Evolutionary conservation across 2,888 invertebrate genomes (phyloP).

Genomic region (Diadegma fenestrale): DNA sequence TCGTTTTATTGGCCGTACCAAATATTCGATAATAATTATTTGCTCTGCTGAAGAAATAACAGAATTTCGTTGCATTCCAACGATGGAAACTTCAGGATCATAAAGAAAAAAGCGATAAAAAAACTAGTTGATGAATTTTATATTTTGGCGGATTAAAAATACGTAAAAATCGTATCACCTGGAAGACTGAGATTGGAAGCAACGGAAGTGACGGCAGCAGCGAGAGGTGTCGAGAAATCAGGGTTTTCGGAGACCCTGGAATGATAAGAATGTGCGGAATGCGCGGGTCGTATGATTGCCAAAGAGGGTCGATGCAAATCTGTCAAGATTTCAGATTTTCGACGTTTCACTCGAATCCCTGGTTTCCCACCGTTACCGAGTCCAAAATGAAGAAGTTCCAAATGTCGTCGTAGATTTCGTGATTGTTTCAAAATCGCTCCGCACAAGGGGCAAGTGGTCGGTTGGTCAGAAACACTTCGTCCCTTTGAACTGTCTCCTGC

Average conservation of each 20-base stretch:
- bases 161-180: conserved; percentile 71
- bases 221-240: conserved; percentile 75
- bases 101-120: background rate
- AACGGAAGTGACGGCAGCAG: conserved; percentile 73
- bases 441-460: conserved; percentile 87
- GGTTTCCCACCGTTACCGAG: conserved; percentile 76
- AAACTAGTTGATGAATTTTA: background rate
- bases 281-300: conserved; percentile 71
- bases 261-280: conserved; percentile 67
- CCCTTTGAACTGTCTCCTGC: conserved; percentile 84
- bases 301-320: conserved; percentile 73
- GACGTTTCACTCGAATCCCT: conserved; percentile 71
- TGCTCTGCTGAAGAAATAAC: too few relatives aligned
- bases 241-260: conserved; percentile 73
- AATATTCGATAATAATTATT: too few relatives aligned
- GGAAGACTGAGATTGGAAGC: conserved; percentile 76
- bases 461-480: conserved; percentile 87
- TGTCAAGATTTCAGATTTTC: conserved; percentile 70
- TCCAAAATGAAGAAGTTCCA: conserved; percentile 83
- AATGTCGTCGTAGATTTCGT: conserved; percentile 87
- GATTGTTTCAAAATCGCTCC: conserved; percentile 87
- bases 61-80: too few relatives aligned
- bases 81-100: too few relatives aligned
- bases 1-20: too few relatives aligned
- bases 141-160: background rate